phyloP scores from a whole-genome alignment of 2,797 vertebrate species.

The Furcifer pardalis region DNA sequence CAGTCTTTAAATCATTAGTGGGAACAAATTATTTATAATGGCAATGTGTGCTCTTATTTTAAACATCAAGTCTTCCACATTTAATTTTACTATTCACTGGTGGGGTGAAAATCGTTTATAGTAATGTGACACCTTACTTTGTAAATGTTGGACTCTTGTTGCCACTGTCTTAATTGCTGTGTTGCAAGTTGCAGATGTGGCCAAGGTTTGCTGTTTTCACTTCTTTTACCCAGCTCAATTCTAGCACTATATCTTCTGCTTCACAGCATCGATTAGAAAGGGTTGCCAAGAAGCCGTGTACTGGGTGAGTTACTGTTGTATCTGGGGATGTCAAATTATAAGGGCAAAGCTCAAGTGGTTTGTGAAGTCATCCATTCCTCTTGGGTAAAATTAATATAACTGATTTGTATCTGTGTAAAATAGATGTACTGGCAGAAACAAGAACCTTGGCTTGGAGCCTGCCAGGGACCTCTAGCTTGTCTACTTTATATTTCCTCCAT shows the following conservation, averaged over 20 bases:
- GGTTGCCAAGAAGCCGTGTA: constrained; percentile 28
- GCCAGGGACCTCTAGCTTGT: neutral
- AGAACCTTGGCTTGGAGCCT: neutral
- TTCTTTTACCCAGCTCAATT: constrained; percentile 40
- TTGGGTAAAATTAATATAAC: constrained; percentile 17
- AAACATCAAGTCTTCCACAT: constrained; percentile 3
- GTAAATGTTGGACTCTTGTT: neutral
- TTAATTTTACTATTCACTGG: constrained; percentile 30
- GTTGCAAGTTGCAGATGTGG: constrained; percentile 1
- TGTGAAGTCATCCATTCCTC: constrained; percentile 29
- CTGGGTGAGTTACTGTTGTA: constrained; percentile 29
- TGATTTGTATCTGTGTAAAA: constrained; percentile 30
- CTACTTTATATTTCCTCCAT: rapidly evolving
- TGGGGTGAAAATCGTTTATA: neutral
- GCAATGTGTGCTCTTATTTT: constrained; percentile 20
- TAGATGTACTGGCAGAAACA: neutral
- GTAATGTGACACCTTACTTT: constrained; percentile 15
- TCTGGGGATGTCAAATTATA: constrained; percentile 29
- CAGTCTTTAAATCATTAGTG: constrained; percentile 18
- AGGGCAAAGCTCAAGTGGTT: constrained; percentile 43
- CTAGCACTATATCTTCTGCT: constrained; percentile 52
- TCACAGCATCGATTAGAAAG: constrained; percentile 32
- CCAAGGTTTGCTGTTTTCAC: neutral
- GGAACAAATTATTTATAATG: constrained; percentile 29
- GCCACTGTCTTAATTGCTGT: constrained; percentile 19